Percentiles rank a stretch among this genome's conserved stretches.
Conservation (phyloP, 2,113 vertebrate genomes). For the Mustelus asterias region DNA sequence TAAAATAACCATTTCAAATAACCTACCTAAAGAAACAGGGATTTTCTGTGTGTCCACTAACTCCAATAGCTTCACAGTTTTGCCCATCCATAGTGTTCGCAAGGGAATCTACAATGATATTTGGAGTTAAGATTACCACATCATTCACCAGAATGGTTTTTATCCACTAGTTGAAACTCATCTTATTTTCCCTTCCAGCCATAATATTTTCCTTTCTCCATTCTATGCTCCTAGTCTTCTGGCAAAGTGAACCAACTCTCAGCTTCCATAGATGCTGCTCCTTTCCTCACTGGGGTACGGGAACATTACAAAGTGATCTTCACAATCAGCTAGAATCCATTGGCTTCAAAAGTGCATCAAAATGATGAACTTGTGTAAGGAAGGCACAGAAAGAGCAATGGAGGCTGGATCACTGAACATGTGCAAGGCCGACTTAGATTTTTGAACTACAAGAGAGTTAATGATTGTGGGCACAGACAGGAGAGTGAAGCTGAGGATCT, state of each 20-base stretch:
- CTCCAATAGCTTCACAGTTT: conserved; percentile 72
- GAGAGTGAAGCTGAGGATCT: background rate
- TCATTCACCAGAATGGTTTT: background rate
- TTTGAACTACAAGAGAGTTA: background rate
- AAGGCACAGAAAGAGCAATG: background rate
- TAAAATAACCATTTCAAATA: conserved; percentile 42
- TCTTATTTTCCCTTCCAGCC: background rate
- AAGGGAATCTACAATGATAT: conserved; percentile 66
- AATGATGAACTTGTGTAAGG: background rate
- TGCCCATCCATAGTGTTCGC: conserved; percentile 75
- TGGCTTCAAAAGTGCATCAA: background rate
- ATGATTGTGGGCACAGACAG: background rate
- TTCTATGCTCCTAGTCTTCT: background rate
- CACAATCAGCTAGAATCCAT: background rate
- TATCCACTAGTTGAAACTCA: background rate
- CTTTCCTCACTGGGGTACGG: background rate
- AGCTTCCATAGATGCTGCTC: background rate
- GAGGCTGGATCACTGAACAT: background rate
- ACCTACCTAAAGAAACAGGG: conserved; percentile 55
- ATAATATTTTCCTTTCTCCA: background rate
- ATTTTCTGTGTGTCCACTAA: conserved; percentile 66
- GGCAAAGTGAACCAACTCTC: no score
- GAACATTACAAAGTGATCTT: background rate
- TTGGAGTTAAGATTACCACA: background rate
- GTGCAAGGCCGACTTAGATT: background rate